A percentile compares a stretch with the other conserved stretches of the same genome.
phyloP scores from a whole-genome alignment of 92 coral and sea anemone genomes.

The Blastomussa wellsi region DNA sequence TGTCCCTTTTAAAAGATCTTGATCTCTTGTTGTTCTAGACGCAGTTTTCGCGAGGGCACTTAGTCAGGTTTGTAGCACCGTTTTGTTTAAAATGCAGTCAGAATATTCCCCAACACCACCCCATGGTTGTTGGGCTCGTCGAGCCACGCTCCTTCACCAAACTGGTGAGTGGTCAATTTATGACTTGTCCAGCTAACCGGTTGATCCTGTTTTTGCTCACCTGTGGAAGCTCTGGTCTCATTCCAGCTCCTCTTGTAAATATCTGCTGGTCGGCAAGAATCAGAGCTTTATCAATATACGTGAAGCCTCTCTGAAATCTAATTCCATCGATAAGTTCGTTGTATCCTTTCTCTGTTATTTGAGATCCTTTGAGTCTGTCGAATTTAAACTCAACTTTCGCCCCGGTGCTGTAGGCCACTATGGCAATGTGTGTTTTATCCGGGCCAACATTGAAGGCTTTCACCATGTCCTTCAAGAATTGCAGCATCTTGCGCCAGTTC shows the following conservation, averaged over 20 bases:
- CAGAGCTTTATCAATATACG: constrained; percentile 71
- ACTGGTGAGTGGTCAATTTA: too few relatives aligned
- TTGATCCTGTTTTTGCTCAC: constrained; percentile 1
- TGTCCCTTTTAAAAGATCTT: too few relatives aligned
- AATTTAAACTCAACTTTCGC: constrained; percentile 56
- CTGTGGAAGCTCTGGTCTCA: constrained; percentile 40
- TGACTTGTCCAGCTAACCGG: neutral
- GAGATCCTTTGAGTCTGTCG: constrained; percentile 29
- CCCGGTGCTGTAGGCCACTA: constrained; percentile 60
- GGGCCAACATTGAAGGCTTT: constrained; percentile 65
- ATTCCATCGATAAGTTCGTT: constrained; percentile 39
- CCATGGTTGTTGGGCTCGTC: too few relatives aligned
- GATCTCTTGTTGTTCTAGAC: too few relatives aligned
- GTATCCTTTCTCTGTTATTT: constrained; percentile 44
- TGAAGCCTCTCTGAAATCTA: constrained; percentile 60
- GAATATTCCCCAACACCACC: too few relatives aligned
- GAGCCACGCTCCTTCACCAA: too few relatives aligned
- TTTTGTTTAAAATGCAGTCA: too few relatives aligned
- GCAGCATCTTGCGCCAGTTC: constrained; percentile 52
- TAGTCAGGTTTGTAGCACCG: too few relatives aligned
- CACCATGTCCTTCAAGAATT: constrained; percentile 48
- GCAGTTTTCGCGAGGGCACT: too few relatives aligned
- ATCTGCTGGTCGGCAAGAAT: constrained; percentile 36
- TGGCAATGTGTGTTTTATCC: constrained; percentile 63
- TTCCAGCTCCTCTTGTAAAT: constrained; percentile 48